These are phyloP conservation scores for Leuctra nigra DNA, from an alignment of 2,888 invertebrate species.

Conservation along the genomic window DNA sequence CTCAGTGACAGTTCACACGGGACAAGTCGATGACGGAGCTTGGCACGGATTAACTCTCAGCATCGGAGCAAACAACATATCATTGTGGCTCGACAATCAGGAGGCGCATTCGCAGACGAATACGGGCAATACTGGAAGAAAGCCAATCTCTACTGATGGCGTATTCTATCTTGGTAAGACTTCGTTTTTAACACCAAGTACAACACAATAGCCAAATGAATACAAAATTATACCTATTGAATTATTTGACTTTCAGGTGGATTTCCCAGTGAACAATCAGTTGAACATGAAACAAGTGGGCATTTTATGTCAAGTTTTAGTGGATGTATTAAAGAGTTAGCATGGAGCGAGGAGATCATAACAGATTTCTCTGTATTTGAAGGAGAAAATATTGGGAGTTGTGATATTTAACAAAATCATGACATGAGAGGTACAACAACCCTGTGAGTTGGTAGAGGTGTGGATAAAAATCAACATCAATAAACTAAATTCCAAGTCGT, in stretches of 20 bases:
- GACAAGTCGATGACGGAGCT: slow-evolving; percentile 54
- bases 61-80: slow-evolving; percentile 40
- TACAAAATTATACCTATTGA: slow-evolving; percentile 1
- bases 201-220: too few relatives aligned
- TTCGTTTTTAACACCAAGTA: not conserved
- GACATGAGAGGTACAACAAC: not conserved
- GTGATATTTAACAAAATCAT: slow-evolving; percentile 32
- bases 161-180: slow-evolving; percentile 40
- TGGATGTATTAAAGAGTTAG: slow-evolving; percentile 43
- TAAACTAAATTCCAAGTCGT: too few relatives aligned
- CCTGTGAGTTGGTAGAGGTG: not conserved
- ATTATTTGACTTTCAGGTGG: slow-evolving; percentile 35
- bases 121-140: slow-evolving; percentile 15
- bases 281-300: slow-evolving; percentile 38
- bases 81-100: slow-evolving; percentile 32
- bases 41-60: slow-evolving; percentile 57
- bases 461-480: too few relatives aligned
- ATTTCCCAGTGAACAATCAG: slow-evolving; percentile 37
- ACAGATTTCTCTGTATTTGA: slow-evolving; percentile 50
- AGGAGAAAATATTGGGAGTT: slow-evolving; percentile 52
- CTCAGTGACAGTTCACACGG: slow-evolving; percentile 29
- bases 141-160: slow-evolving; percentile 36
- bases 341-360: slow-evolving; percentile 39
- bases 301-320: slow-evolving; percentile 40
- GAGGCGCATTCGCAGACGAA: slow-evolving; percentile 28